Evolutionary conservation across 2,797 vertebrate species (phyloP).

Genomic region (Rhodeus uyekii): DNA sequence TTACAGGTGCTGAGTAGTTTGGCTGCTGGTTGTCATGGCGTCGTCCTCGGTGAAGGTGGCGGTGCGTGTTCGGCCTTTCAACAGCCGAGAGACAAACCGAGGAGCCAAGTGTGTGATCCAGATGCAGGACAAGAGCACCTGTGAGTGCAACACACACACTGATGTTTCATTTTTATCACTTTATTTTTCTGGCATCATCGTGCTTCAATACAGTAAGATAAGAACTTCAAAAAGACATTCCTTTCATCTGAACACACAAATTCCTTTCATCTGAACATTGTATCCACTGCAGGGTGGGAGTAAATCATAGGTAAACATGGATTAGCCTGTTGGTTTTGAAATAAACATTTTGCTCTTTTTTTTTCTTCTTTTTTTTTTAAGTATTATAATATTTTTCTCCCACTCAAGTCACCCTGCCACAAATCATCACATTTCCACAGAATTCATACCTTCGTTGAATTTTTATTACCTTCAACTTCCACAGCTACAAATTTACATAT

Average conservation of each 20-base stretch:
- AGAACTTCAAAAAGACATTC: not conserved
- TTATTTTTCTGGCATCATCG: no score
- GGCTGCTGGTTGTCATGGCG: constrained; percentile 71
- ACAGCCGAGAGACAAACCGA: constrained; percentile 83
- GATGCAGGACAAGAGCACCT: constrained; percentile 86
- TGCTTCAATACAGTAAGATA: not conserved
- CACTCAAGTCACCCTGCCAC: not conserved
- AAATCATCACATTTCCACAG: not conserved
- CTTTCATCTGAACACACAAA: not conserved
- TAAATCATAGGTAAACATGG: not conserved
- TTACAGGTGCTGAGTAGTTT: constrained; percentile 41
- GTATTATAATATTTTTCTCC: no score
- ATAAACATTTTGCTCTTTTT: not conserved
- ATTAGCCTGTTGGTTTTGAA: not conserved
- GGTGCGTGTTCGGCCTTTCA: constrained; percentile 86
- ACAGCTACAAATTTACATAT: no score
- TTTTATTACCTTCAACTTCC: not conserved
- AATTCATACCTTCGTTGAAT: not conserved
- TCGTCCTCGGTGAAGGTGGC: constrained; percentile 87
- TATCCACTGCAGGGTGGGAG: not conserved
- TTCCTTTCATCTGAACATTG: not conserved
- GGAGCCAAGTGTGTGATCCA: constrained; percentile 88
- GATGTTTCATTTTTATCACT: no score
- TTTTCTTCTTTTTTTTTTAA: no score
- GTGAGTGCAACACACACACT: constrained; percentile 70